Evolutionary conservation across 2,888 invertebrate genomes (phyloP).

Genomic region (Apamea crenata): DNA sequence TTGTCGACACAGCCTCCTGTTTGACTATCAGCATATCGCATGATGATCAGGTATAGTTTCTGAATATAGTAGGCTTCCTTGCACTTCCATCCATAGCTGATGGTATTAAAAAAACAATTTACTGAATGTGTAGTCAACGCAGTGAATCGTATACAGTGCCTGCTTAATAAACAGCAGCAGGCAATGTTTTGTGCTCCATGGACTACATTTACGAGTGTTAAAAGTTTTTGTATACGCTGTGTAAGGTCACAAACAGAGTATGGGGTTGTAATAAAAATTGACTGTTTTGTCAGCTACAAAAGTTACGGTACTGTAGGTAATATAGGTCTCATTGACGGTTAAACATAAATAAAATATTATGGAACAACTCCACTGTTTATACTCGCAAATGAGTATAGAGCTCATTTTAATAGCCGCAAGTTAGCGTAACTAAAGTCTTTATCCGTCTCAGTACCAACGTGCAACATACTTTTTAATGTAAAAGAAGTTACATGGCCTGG

Average conservation of each 20-base stretch:
- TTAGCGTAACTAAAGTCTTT: conserved; percentile 7
- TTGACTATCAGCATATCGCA: neutral
- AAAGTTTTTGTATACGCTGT: conserved; percentile 6
- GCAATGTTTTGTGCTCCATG: conserved; percentile 17
- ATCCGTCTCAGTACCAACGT: conserved; percentile 14
- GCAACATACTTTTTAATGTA: conserved; percentile 3
- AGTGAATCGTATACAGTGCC: neutral
- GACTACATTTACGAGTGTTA: conserved; percentile 30
- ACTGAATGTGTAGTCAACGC: conserved; percentile 5
- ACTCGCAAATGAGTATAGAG: conserved; percentile 8
- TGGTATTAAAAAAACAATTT: conserved; percentile 14
- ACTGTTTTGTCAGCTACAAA: neutral
- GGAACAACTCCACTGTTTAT: neutral
- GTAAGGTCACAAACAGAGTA: conserved; percentile 19
- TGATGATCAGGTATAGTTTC: conserved; percentile 12
- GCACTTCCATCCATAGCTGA: neutral
- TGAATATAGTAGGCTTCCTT: conserved; percentile 6
- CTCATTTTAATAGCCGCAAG: conserved; percentile 2
- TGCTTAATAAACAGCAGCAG: conserved; percentile 16
- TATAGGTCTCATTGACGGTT: neutral
- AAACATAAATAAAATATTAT: neutral
- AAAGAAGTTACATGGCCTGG: neutral
- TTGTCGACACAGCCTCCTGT: neutral
- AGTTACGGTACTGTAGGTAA: neutral
- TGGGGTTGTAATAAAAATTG: neutral